Evolutionary conservation across 2,113 vertebrate species (phyloP), one percentile per base, ranked within the genome.

Genomic region (Scartelaos histophorus): DNA sequence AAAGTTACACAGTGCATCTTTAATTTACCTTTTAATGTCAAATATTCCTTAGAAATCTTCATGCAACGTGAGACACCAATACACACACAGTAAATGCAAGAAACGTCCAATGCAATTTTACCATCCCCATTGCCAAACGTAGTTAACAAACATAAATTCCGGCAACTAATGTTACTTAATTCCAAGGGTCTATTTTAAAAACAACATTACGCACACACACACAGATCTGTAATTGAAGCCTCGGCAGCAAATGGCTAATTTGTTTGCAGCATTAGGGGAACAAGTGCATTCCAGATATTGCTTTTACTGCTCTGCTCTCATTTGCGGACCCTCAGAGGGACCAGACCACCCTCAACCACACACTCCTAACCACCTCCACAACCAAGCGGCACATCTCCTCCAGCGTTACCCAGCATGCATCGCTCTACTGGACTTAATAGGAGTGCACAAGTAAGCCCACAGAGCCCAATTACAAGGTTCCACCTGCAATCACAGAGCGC

Each of bases 391-490:
- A 61, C 58, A 61, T 57, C 22, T 68, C 22, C 47, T 67, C 46
- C 64, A 75, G 65, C 76, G 73, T 86, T 76, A 34, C 47, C 47
- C 64, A 46, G 47, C 35, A 74, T 78, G 72, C 67, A 71, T 29
- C 72, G 56, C 75, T 74, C 72, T 64, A 64, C 73, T 70, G 73
- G 76, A 75, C 75, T 77, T 78, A 80, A 82, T 72, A 65, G 66
- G 76, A 69, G 67, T 73, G 51, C 25, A 60, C 65, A 71, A 79
- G 61, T 71, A 17, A 64, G 80, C 7, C 83, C 80, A 69, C 47
- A 68, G 83, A 85, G 74, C 67, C 86, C 86, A 89, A 87, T 88
- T 88, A 86, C 56, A 71, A 69, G 25, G 54, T 45, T 74, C 56
- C 66, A 56, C 66, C 72, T 76, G 74, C 54, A 69, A 72, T 73